Base-by-base conservation (phyloP, 2,888 invertebrate species). In the Syrista parreyssii region DNA sequence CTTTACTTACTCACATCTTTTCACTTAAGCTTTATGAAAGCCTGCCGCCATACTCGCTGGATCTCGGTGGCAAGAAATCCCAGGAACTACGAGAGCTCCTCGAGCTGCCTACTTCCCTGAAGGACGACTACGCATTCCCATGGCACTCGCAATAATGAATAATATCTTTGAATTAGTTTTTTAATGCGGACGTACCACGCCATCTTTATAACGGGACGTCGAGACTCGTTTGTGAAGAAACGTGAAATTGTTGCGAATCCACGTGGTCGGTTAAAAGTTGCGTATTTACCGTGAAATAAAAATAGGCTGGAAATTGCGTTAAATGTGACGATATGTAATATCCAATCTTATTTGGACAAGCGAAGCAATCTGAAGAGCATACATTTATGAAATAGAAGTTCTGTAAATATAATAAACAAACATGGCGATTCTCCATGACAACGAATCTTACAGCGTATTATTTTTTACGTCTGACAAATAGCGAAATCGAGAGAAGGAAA, bases 401-500 rank as follows among this genome's bases (percentile, higher is more conserved):
- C 9, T 55, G 55, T 15, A 23, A 55, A 55, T 23, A 55, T 55
- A 23, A 23, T 23, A 40, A 23, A 40, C 0, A 55, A 68, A 35
- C 36, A 31, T 71, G 73, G 11, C 15, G 30, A 79, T 68, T 35
- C 40, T 55, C 33, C 23, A 30, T 1, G 23, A 9, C 30, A 15
- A 6, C 33, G 32, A 32, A 68, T 75, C n/a, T 11, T 6, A 40
- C 69, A 78, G 74, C 34, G 11, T 33, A 79, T 77, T n/a, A 30
- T 74, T 73, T 68, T 69, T 36, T 40, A 11, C 69, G 32, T 35
- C 75, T 75, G 55, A 2, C 55, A 68, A 80, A 71, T 12, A 71
- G 73, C 71, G n/a, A n/a, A 73, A 31, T 80, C n/a, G 30, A 11
- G 15, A 33, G 68, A 79, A 76, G 80, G 73, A 79, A 71, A 90